A percentile compares a stretch with the other conserved stretches of the same genome.
Conservation (phyloP, 1,140 invertebrate genomes). For the Saxidomus purpurata region DNA sequence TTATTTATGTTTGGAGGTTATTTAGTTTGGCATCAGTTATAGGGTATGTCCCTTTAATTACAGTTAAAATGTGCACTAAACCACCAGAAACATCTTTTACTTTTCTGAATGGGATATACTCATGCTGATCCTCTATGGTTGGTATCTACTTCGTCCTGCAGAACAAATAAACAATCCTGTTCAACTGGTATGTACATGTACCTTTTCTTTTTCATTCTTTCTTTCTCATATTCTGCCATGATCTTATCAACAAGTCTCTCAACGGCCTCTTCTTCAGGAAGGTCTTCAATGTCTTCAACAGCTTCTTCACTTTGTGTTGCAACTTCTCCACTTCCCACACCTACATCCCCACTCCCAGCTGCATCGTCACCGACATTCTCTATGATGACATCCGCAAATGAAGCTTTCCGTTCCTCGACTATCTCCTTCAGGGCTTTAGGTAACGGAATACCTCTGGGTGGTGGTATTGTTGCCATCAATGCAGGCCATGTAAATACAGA, state of each 20-base stretch:
- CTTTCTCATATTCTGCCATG: slow-evolving; percentile 41
- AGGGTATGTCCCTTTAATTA: too few relatives aligned
- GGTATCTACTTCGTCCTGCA: too few relatives aligned
- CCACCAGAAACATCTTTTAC: too few relatives aligned
- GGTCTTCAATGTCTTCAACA: neutral
- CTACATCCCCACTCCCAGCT: neutral
- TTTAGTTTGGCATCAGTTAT: too few relatives aligned
- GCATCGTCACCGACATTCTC: neutral
- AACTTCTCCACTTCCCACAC: neutral
- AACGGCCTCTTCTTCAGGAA: slow-evolving; percentile 51
- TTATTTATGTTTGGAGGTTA: too few relatives aligned
- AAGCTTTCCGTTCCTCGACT: neutral
- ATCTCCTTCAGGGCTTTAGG: neutral
- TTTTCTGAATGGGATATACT: too few relatives aligned
- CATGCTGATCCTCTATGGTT: too few relatives aligned
- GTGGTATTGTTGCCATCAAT: slow-evolving; percentile 70
- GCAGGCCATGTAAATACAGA: slow-evolving; percentile 77
- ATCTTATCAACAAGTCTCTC: slow-evolving; percentile 47
- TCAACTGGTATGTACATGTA: neutral
- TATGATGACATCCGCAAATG: neutral
- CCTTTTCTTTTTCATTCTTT: slow-evolving; percentile 10
- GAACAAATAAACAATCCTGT: too few relatives aligned
- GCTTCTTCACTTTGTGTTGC: neutral
- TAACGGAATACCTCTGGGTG: slow-evolving; percentile 15
- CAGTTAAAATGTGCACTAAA: too few relatives aligned